These are phyloP conservation scores for Cheirogaleus major DNA, from an alignment of 2,797 vertebrate species.

Conservation along the genomic window DNA sequence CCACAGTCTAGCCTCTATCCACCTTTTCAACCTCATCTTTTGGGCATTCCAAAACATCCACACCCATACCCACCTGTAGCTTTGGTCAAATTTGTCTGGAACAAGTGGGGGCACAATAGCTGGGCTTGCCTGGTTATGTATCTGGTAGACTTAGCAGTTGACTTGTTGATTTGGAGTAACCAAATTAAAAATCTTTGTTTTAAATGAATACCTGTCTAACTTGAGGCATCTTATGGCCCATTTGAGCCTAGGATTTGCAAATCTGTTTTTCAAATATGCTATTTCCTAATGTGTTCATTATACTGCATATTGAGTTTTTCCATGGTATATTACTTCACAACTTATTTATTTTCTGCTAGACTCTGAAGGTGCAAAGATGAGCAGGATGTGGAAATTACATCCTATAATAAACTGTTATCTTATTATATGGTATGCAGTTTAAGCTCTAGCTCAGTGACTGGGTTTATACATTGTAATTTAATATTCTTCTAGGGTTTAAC, in stretches of 20 bases:
- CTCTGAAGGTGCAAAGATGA: not conserved
- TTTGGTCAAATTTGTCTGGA: not conserved
- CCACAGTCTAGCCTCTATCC: not conserved
- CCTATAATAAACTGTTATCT: not conserved
- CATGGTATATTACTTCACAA: not conserved
- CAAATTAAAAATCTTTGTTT: not conserved
- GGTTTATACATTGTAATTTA: conserved; percentile 9
- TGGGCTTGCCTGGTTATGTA: not conserved
- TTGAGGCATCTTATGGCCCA: not conserved
- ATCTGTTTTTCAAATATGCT: not conserved
- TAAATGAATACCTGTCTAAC: not conserved
- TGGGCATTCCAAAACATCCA: not conserved
- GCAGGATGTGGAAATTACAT: not conserved
- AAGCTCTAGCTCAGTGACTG: not conserved
- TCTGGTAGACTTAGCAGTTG: not conserved
- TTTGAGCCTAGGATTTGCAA: conserved; percentile 35
- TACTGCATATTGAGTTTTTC: conserved; percentile 2
- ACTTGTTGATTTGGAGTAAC: not conserved
- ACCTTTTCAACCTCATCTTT: conserved; percentile 12
- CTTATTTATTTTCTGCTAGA: conserved; percentile 41
- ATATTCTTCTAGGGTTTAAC: conserved; percentile 11
- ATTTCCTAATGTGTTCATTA: conserved; percentile 9
- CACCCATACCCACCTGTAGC: not conserved
- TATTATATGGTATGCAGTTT: not conserved
- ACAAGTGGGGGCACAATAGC: not conserved